Conservation (phyloP, 2,113 vertebrate genomes). For the Lutjanus erythropterus region DNA sequence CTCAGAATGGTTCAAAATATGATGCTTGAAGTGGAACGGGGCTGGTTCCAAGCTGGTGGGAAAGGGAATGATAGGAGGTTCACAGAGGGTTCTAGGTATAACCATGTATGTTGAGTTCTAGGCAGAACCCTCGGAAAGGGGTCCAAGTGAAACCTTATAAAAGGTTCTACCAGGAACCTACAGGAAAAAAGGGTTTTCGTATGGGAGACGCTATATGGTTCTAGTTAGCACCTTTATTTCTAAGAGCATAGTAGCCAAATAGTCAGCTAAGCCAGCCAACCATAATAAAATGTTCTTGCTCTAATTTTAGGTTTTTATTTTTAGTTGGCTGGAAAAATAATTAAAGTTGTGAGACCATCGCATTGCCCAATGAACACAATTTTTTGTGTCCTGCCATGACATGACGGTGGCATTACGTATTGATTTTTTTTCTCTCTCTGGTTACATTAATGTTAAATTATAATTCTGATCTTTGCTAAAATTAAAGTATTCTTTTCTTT, state of each 20-base stretch:
- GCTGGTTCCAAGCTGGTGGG: too few relatives aligned
- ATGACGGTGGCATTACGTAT: neutral
- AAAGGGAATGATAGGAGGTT: too few relatives aligned
- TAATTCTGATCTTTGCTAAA: slow-evolving; percentile 16
- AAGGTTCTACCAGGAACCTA: too few relatives aligned
- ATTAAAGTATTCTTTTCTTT: slow-evolving; percentile 16
- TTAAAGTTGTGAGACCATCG: neutral
- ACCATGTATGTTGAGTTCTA: too few relatives aligned
- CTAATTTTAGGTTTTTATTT: slow-evolving; percentile 2
- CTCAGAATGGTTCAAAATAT: too few relatives aligned
- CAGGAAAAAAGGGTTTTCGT: too few relatives aligned
- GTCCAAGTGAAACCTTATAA: too few relatives aligned
- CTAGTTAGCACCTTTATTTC: too few relatives aligned
- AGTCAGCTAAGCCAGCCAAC: neutral
- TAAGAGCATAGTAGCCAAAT: neutral
- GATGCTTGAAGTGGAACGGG: too few relatives aligned
- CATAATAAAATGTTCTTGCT: neutral
- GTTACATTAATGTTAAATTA: slow-evolving; percentile 4
- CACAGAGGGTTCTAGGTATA: too few relatives aligned
- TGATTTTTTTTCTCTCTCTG: neutral
- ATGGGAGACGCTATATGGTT: too few relatives aligned
- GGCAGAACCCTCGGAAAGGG: too few relatives aligned
- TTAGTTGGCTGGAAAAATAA: neutral
- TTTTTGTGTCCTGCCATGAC: neutral
- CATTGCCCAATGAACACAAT: neutral